phyloP scores from a whole-genome alignment of 2,797 vertebrate species.

The Peromyscus attwateri region DNA sequence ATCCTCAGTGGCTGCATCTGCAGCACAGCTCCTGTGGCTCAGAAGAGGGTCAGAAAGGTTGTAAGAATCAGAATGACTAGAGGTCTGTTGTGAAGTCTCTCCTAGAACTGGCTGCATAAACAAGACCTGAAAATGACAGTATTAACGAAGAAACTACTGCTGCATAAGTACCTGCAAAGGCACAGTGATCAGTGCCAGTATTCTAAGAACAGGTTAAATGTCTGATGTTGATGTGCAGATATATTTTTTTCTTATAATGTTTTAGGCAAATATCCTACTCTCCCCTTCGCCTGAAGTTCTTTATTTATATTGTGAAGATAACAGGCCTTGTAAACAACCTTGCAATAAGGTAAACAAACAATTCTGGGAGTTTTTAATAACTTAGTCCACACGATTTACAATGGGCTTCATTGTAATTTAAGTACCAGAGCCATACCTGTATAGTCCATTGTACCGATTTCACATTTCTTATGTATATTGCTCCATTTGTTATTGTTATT shows the following conservation, averaged over 20 bases:
- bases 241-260: not conserved
- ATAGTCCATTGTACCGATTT: not conserved
- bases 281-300: not conserved
- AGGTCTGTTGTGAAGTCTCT: not conserved
- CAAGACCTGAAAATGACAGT: not conserved
- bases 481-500: not conserved
- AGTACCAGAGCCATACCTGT: rapidly evolving
- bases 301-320: constrained; percentile 5
- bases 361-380: not conserved
- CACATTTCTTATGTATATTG: not conserved
- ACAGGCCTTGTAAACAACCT: not conserved
- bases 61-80: not conserved
- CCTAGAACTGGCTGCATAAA: not conserved
- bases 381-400: not conserved
- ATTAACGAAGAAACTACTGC: not conserved
- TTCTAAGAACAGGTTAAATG: not conserved
- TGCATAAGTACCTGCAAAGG: not conserved
- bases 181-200: not conserved
- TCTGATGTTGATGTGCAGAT: not conserved
- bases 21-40: not conserved
- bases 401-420: not conserved
- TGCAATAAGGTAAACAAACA: not conserved
- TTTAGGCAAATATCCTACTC: not conserved
- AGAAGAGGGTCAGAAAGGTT: not conserved
- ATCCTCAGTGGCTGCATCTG: not conserved